These are phyloP conservation scores for Vollenhovia emeryi DNA, from an alignment of 1,140 invertebrate genomes.

Conservation along the genomic window DNA sequence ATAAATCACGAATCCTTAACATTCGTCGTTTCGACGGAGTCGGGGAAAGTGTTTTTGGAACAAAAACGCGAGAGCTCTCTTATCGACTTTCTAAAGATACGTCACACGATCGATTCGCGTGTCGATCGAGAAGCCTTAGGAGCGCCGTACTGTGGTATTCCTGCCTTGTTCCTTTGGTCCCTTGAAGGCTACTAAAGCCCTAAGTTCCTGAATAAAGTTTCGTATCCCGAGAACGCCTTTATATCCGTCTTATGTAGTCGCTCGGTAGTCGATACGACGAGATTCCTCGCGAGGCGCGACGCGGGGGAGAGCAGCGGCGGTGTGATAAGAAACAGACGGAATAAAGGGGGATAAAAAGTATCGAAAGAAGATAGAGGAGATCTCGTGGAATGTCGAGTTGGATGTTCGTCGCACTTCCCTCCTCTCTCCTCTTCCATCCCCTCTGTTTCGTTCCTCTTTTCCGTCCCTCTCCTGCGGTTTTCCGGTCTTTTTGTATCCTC, in stretches of 20 bases:
- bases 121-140: constrained; percentile 2
- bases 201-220: constrained; percentile 51
- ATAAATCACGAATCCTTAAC: background rate
- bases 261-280: constrained; percentile 38
- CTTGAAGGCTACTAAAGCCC: background rate
- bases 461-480: constrained; percentile 43
- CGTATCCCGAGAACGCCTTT: constrained; percentile 43
- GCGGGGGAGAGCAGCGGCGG: constrained; percentile 4
- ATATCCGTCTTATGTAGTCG: constrained; percentile 49
- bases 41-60: background rate
- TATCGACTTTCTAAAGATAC: background rate
- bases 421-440: background rate
- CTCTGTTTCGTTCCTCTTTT: background rate
- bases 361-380: constrained; percentile 54
- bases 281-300: constrained; percentile 39
- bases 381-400: constrained; percentile 60
- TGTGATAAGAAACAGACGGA: constrained; percentile 54
- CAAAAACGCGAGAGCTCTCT: background rate
- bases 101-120: constrained; percentile 1
- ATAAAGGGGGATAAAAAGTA: constrained; percentile 55
- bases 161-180: background rate
- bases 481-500: constrained; percentile 36
- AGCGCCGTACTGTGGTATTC: background rate
- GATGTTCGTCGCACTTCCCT: constrained; percentile 6
- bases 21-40: background rate